Base-by-base conservation (phyloP, 2,888 invertebrate species). In the Craniophora ligustri region DNA sequence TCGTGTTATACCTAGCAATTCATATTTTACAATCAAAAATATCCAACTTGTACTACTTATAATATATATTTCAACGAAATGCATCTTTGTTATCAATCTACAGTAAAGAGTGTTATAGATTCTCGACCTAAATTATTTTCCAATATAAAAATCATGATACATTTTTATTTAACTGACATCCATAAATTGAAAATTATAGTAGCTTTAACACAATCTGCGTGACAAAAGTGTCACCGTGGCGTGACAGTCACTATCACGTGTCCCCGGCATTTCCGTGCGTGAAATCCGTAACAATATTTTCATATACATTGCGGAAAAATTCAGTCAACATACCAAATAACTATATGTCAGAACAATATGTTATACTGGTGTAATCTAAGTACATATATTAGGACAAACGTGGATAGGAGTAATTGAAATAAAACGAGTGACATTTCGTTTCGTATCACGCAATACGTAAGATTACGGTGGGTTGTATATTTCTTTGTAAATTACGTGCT, bases 371-470 rank as follows among this genome's bases (percentile, higher is more conserved):
- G 67, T n/a, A n/a, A 72, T 79, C 78, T 80, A 26, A 26, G 26
- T n/a, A 72, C 74, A 77, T 81, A 75, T 75, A 78, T 84, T 76
- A 63, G 47, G 51, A 56, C 63, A 70, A 76, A 75, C 61, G 76
- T 72, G 71, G 69, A 67, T 73, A 65, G 64, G 71, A 77, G 78
- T 84, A 84, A 87, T 86, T 85, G 85, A 84, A 82, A 84, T 79
- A 82, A 81, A 86, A 80, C 78, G 82, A 77, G 75, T 78, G 76
- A 77, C 79, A 84, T 85, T 85, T 81, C 72, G 75, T 82, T 87
- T 80, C 81, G 58, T 75, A 82, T 85, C 87, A 87, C 87, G 87
- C 84, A 79, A 85, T 83, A 78, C 73, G 73, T 63, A 69, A 82
- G 82, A 87, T 87, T 84, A 80, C 76, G 66, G 73, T 66, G 53